Base-by-base conservation (phyloP, 2,888 invertebrate species). In the Sinohyriopsis cumingii region DNA sequence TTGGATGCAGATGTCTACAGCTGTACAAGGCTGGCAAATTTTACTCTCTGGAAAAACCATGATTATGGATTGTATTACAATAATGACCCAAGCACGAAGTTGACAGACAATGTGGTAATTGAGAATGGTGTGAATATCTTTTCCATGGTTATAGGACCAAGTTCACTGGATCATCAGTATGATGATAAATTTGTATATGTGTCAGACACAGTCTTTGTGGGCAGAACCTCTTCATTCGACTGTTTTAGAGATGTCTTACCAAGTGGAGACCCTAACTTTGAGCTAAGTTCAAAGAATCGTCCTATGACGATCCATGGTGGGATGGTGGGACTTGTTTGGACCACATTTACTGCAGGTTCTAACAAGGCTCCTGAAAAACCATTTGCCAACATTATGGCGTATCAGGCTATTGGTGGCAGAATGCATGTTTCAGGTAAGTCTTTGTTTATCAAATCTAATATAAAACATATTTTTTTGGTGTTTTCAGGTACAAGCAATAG, bases 1-100 rank as follows among this genome's bases (percentile, higher is more conserved):
- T 28, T 63, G n/a, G 71, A 68, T 59, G 28, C 20, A 15, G 33
- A 63, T n/a, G 24, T 28, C 12, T 54, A 45, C 3, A 69, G 65
- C 12, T 88, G 88, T 67, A 72, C 76, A 1, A 74, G 76, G 60
- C 72, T 80, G 12, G 68, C 79, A 7, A 82, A 81, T n/a, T 87
- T 87, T 67, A 73, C 73, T 5, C 61, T 80, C 6, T 86, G 82
- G 80, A 86, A 84, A 66, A 79, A 72, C 65, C 75, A 69, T 53
- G 85, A 88, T 63, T 84, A 71, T 71, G 89, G 88, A 3, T 59
- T 89, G 7, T 89, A 86, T 66, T 76, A 79, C 60, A 71, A 82
- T 24, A 71, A 72, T 45, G 5, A 12, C 2, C 24, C 28, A 5
- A 65, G 63, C 28, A 68, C 80, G 15, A 59, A 78, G 12, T 24